These are phyloP conservation scores for Cinclus mexicanus DNA, from an alignment of 2,113 vertebrate species.

Conservation along the genomic window DNA sequence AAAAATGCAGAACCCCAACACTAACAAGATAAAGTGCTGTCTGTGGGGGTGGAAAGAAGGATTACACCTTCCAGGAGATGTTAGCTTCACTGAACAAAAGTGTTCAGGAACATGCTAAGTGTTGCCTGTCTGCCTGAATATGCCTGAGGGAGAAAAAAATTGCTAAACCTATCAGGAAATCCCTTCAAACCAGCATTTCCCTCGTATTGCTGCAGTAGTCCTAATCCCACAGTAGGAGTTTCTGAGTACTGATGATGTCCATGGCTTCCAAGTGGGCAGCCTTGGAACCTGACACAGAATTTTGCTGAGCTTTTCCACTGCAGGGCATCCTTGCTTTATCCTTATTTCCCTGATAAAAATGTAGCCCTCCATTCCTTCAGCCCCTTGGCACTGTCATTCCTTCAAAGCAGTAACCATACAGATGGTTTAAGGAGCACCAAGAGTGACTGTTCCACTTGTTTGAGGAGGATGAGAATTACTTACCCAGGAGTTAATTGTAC, in stretches of 20 bases:
- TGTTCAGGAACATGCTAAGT: background rate
- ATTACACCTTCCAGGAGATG: background rate
- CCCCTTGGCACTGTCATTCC: background rate
- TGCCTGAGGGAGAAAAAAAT: background rate
- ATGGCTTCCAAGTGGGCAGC: background rate
- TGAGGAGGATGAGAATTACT: background rate
- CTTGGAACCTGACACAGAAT: background rate
- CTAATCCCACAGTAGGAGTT: background rate
- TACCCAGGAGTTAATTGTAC: background rate
- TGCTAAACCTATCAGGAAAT: background rate
- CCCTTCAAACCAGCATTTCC: background rate
- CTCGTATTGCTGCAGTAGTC: background rate
- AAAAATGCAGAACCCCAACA: background rate
- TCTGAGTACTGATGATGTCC: background rate
- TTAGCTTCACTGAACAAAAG: background rate
- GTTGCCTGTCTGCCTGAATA: background rate
- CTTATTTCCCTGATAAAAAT: background rate
- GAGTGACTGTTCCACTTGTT: background rate
- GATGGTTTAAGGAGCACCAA: background rate
- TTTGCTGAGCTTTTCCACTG: background rate
- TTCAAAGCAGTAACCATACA: background rate
- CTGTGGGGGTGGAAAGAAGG: background rate
- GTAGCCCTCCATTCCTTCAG: background rate
- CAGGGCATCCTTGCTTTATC: background rate
- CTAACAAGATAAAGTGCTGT: background rate